A percentile compares a stretch with the other conserved stretches of the same genome.
These are phyloP conservation scores for Anguilla anguilla DNA, from an alignment of 2,797 vertebrate species.

Conservation along the genomic window DNA sequence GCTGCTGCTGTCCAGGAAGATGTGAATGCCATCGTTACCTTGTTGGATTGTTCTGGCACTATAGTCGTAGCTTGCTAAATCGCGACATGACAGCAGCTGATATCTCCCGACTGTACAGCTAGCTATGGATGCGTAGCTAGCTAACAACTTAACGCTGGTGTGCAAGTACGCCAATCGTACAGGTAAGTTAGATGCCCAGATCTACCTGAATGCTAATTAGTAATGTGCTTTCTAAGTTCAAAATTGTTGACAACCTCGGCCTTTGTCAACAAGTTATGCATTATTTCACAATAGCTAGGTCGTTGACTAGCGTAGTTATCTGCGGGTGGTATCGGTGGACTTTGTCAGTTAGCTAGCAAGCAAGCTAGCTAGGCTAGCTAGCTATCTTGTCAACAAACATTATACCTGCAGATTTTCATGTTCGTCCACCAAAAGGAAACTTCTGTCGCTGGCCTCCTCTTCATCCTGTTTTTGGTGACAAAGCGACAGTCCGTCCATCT, in stretches of 20 bases:
- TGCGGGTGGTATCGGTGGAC: neutral
- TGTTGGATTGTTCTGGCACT: neutral
- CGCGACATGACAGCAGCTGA: neutral
- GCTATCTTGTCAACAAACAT: constrained; percentile 56
- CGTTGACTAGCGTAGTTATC: neutral
- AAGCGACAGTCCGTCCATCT: constrained; percentile 64
- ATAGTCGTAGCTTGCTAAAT: neutral
- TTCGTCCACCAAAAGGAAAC: constrained; percentile 77
- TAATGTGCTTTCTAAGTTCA: neutral
- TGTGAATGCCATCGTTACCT: neutral
- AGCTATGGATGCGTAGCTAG: neutral
- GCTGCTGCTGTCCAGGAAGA: neutral
- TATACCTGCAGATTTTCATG: constrained; percentile 78
- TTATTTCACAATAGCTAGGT: neutral
- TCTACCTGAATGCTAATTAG: neutral
- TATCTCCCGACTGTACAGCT: neutral
- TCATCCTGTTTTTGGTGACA: constrained; percentile 48
- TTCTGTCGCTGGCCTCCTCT: constrained; percentile 44
- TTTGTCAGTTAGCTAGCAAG: constrained; percentile 23
- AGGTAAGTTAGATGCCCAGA: neutral
- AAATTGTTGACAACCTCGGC: neutral
- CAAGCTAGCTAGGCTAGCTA: constrained; percentile 36
- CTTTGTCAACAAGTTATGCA: neutral
- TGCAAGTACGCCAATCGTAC: neutral
- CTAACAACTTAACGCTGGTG: too few relatives aligned